Percentiles rank a stretch among this genome's conserved stretches.
phyloP scores from a whole-genome alignment of 2,888 invertebrate species.

The Microchrysa polita region DNA sequence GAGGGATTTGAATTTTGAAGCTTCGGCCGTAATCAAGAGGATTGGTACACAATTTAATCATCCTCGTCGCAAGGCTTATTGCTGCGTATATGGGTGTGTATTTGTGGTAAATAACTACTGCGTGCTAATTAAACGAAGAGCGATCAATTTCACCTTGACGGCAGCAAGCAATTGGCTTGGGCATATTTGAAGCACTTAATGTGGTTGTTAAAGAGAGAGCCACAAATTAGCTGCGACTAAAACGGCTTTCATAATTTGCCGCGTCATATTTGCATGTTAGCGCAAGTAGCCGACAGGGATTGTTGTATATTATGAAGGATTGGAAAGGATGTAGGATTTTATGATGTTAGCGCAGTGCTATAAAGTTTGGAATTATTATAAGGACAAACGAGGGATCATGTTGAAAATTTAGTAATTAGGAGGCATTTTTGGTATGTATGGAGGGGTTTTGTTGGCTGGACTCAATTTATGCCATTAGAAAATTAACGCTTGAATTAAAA shows the following conservation, averaged over 20 bases:
- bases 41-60: slow-evolving; percentile 45
- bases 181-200: slow-evolving; percentile 45
- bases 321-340: too few species aligned
- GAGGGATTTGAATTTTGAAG: too few species aligned
- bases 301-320: too few species aligned
- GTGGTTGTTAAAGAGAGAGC: slow-evolving; percentile 47
- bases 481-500: too few species aligned
- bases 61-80: slow-evolving; percentile 46
- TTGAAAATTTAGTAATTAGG: too few species aligned
- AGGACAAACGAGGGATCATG: too few species aligned
- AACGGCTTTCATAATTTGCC: slow-evolving; percentile 48
- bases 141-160: slow-evolving; percentile 43
- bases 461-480: too few species aligned
- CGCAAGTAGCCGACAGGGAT: slow-evolving; percentile 7
- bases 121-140: slow-evolving; percentile 63
- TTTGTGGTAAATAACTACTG: slow-evolving; percentile 65
- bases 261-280: slow-evolving; percentile 44
- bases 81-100: slow-evolving; percentile 58
- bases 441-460: too few species aligned
- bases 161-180: slow-evolving; percentile 20
- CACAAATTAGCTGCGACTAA: slow-evolving; percentile 49
- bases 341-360: too few species aligned
- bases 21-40: neutral
- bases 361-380: too few species aligned
- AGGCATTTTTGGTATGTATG: too few species aligned